Base-by-base conservation (phyloP, 2,113 vertebrate species). In the Daboia siamensis region DNA sequence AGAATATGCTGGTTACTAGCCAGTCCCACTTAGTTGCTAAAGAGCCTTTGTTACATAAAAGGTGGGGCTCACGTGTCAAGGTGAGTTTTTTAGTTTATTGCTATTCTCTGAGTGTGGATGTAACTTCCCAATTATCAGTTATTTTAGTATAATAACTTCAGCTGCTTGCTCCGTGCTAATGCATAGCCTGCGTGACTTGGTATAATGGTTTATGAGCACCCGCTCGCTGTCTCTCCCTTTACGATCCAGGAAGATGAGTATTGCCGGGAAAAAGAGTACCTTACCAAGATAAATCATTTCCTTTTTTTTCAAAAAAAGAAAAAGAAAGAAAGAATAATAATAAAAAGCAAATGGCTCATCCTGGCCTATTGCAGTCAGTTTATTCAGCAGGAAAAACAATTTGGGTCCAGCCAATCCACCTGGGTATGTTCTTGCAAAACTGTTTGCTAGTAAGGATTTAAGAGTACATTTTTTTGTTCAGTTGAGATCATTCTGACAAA, bases 111-210 rank as follows among this genome's bases (percentile, higher is more conserved):
- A 55, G n/a, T 64, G 55, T 55, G 89, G 69, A 23, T 90, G 69
- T 92, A 39, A 89, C 87, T 91, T 93, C 51, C 85, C 90, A 85
- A 86, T 91, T 91, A 88, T 57, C 90, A 1, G 57, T 61, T 59
- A 90, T 86, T 91, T 89, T 46, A 89, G 57, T 29, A 24, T 54
- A 64, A 46, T 48, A 59, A 29, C 59, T 52, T 74, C 48, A 88
- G 24, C 86, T 23, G 57, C 51, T 87, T 89, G 54, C 1, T 56
- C 26, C 15, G 3, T 12, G 39, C 61, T 57, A 93, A 93, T 93
- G 89, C 61, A 12, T 59, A 2, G 61, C 59, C 61, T 39, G 85
- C 89, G 85, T 88, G 59, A 88, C 92, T 90, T 4, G 23, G 20
- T 13, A 21, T 13, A 87, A 86, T 46, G 52, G 57, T 29, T 57